Evolutionary conservation across 92 coral and sea anemone species (phyloP).

Genomic region (Ricordea florida): DNA sequence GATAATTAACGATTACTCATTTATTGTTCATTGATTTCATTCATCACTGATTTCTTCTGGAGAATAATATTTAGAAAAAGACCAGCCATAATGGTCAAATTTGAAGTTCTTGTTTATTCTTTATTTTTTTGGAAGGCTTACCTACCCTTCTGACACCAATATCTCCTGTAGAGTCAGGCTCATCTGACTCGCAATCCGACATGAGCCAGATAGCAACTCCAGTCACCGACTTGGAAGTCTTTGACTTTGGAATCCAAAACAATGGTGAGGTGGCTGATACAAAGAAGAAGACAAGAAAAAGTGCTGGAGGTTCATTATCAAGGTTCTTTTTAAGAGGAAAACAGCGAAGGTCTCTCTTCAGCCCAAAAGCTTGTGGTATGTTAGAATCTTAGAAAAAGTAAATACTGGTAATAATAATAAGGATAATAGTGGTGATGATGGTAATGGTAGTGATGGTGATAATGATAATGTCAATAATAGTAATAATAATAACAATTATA

Average conservation of each 20-base stretch:
- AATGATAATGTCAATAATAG: too few species aligned
- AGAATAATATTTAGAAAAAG: too few species aligned
- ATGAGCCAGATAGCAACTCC: slow-evolving; percentile 18
- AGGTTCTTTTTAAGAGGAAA: slow-evolving; percentile 72
- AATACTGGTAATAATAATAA: too few species aligned
- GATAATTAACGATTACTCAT: too few species aligned
- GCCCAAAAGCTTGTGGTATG: slow-evolving; percentile 56
- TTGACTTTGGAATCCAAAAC: slow-evolving; percentile 51
- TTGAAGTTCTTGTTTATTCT: too few species aligned
- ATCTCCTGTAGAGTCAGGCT: background rate
- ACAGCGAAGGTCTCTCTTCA: slow-evolving; percentile 41
- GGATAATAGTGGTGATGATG: too few species aligned
- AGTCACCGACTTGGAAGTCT: slow-evolving; percentile 71
- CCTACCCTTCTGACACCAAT: background rate
- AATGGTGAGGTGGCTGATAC: background rate
- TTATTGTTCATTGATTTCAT: too few species aligned
- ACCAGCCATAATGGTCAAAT: too few species aligned
- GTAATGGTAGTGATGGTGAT: too few species aligned
- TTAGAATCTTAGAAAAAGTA: too few species aligned
- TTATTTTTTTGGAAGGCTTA: background rate
- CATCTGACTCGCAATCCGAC: slow-evolving; percentile 14
- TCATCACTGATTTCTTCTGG: too few species aligned
- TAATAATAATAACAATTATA: too few species aligned
- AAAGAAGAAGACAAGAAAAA: slow-evolving; percentile 58
- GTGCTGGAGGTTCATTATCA: slow-evolving; percentile 72